Evolutionary conservation across 2,888 invertebrate species (phyloP).

Genomic region (Pheosia gnoma): DNA sequence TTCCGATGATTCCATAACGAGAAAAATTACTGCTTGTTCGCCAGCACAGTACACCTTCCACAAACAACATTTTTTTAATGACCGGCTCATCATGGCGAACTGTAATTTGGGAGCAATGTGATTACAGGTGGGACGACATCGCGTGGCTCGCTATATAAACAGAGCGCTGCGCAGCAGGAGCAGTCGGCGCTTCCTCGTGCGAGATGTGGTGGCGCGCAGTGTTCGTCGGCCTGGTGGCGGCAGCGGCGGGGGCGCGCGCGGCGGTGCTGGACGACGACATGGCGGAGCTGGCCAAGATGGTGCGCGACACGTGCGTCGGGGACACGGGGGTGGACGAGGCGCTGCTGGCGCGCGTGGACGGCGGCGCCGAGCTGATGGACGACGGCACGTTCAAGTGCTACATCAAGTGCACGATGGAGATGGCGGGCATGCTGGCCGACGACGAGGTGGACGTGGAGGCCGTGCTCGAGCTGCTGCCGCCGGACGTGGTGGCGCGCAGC

Average conservation of each 20-base stretch:
- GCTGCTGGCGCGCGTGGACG: constrained; percentile 62
- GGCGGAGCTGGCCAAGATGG: constrained; percentile 69
- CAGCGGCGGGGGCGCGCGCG: constrained; percentile 21
- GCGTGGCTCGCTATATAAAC: constrained; percentile 45
- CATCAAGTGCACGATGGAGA: constrained; percentile 76
- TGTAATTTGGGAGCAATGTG: constrained; percentile 50
- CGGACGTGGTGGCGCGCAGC: constrained; percentile 52
- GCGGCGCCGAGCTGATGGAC: constrained; percentile 58
- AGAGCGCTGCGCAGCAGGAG: constrained; percentile 8
- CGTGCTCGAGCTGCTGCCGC: constrained; percentile 66
- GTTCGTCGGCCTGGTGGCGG: constrained; percentile 11
- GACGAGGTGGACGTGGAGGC: constrained; percentile 71
- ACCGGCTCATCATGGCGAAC: constrained; percentile 30
- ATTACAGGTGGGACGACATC: constrained; percentile 32
- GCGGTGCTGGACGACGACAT: constrained; percentile 63
- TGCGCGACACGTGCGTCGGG: constrained; percentile 65
- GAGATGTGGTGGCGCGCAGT: constrained; percentile 17
- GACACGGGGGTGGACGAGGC: constrained; percentile 65
- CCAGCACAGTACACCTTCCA: constrained; percentile 19
- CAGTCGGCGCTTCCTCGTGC: constrained; percentile 4
- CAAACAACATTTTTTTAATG: constrained; percentile 57
- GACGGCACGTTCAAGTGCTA: constrained; percentile 71
- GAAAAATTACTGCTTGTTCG: constrained; percentile 34
- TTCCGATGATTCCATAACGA: constrained; percentile 45
- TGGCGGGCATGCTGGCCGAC: constrained; percentile 70